Conservation (phyloP, 2,888 invertebrate species). For the Fabriciana adippe region DNA sequence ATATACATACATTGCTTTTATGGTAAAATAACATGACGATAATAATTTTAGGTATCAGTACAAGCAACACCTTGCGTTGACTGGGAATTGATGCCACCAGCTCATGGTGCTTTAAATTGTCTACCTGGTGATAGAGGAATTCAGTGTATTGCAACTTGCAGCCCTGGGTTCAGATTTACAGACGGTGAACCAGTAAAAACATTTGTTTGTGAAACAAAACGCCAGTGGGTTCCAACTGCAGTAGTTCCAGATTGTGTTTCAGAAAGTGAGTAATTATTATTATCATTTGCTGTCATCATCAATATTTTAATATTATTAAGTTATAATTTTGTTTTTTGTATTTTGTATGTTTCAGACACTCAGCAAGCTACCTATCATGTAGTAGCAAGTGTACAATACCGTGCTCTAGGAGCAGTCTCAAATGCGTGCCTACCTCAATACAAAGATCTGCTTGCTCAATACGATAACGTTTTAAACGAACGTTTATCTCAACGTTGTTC, state of each 20-base stretch:
- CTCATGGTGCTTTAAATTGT: conserved; percentile 94
- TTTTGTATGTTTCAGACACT: conserved; percentile 84
- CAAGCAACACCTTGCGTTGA: conserved; percentile 97
- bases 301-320: neutral
- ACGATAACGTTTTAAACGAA: conserved; percentile 89
- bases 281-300: neutral
- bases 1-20: neutral
- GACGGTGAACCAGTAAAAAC: conserved; percentile 94
- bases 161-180: conserved; percentile 93
- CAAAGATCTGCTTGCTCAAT: conserved; percentile 90
- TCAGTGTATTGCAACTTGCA: conserved; percentile 95
- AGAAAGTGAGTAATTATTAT: conserved; percentile 84
- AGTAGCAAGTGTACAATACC: conserved; percentile 91
- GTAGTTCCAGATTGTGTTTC: conserved; percentile 98
- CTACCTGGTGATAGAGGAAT: conserved; percentile 90
- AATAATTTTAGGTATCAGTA: conserved; percentile 85
- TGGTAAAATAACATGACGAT: neutral
- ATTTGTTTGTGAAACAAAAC: conserved; percentile 91
- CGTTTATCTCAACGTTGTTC: conserved; percentile 95
- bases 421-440: conserved; percentile 92
- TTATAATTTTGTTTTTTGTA: neutral
- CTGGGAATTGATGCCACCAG: conserved; percentile 95
- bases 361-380: conserved; percentile 98
- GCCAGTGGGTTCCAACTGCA: conserved; percentile 92
- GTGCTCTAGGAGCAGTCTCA: conserved; percentile 95